Evolutionary conservation across 2,113 vertebrate species (phyloP), one percentile per base, ranked within the genome.

Genomic region (Cettia cetti): DNA sequence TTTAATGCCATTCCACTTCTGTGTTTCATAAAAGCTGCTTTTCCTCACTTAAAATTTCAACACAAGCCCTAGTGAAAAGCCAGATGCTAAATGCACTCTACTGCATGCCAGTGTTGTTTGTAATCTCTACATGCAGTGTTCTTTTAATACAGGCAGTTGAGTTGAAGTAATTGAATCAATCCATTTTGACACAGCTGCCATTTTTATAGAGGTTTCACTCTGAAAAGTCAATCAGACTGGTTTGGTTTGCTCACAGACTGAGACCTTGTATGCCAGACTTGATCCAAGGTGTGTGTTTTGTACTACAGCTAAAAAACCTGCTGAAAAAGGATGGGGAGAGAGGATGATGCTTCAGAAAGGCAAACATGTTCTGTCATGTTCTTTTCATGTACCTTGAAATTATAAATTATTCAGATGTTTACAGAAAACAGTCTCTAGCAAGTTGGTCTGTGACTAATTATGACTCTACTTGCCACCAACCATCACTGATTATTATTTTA

Each of bases 401-500:
- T 78, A 21, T 68, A 89, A 92, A 92, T 95, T 70, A 94, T 96
- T 98, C 98, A 98, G 98, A 98, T 98, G 98, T 98, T 98, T 98
- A 97, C 95, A 98, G 98, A 98, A 97, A 90, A 87, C 71, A 64
- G 79, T 94, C 61, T 95, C 82, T 96, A 94, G 81, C 90, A 76
- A 95, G 71, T 95, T 97, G 94, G 35, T 93, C 76, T 97, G 82
- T 97, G 84, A 69, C 63, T 97, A 57, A 82, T 94, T 61, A 40
- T 82, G 82, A 78, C 65, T 72, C 10, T 54, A 2, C 8, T 87
- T 96, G 53, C 85, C 81, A 93, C 87, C 82, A 93, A 77, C 95
- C 81, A n/a, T 96, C 93, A 98, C 97, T 98, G 96, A 98, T 97
- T 98, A 24, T 98, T 53, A 18, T 98, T 98, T 97, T 98, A 49